These are phyloP conservation scores for Quadriops clusia DNA, from an alignment of 2,888 invertebrate genomes.

Conservation along the genomic window DNA sequence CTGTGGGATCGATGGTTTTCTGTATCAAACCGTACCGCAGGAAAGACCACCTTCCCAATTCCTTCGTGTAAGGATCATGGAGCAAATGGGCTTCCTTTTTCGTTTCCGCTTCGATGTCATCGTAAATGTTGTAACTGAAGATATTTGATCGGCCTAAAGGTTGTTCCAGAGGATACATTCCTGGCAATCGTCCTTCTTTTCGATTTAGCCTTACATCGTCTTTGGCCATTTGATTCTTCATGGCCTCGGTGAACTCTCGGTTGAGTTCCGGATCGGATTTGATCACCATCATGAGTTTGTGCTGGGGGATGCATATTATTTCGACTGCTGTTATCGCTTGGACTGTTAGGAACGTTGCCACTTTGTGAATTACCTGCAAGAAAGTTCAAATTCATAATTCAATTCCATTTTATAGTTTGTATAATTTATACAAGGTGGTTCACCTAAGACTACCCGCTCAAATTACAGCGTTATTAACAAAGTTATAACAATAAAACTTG, in stretches of 20 bases:
- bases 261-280: slow-evolving; percentile 9
- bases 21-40: slow-evolving; percentile 11
- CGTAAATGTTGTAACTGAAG: slow-evolving; percentile 10
- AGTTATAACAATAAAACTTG: too few species aligned
- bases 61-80: slow-evolving; percentile 5
- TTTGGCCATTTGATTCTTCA: slow-evolving; percentile 9
- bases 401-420: too few species aligned
- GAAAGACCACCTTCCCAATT: slow-evolving; percentile 12
- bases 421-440: too few species aligned
- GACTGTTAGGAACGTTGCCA: slow-evolving; percentile 10
- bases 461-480: too few species aligned
- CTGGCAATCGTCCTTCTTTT: slow-evolving; percentile 9
- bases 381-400: too few species aligned
- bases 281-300: slow-evolving; percentile 8
- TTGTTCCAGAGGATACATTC: slow-evolving; percentile 6
- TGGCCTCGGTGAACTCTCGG: slow-evolving; percentile 7
- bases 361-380: slow-evolving; percentile 12
- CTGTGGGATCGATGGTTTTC: slow-evolving; percentile 12
- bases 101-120: slow-evolving; percentile 9
- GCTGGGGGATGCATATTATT: slow-evolving; percentile 8
- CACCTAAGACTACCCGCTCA: too few species aligned
- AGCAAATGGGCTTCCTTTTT: slow-evolving; percentile 7
- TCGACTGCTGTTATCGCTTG: slow-evolving; percentile 11
- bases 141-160: slow-evolving; percentile 8
- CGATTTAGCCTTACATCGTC: slow-evolving; percentile 11